Percentiles rank a stretch among this genome's conserved stretches.
phyloP scores from a whole-genome alignment of 2,888 invertebrate genomes.

The Lithophane socia region DNA sequence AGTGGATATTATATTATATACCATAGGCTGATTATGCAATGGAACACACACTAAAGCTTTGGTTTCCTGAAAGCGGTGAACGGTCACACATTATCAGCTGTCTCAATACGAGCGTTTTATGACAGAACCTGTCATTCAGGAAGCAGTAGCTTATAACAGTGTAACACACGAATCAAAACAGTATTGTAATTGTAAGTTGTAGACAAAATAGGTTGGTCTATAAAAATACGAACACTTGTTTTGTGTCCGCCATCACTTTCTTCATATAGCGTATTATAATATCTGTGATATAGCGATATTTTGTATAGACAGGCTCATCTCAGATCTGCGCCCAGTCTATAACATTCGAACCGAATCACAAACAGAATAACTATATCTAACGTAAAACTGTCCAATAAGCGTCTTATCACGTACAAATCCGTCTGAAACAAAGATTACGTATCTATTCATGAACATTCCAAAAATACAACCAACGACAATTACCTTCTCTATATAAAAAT shows the following conservation, averaged over 20 bases:
- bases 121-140: too few relatives aligned
- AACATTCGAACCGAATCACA: neutral
- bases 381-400: neutral
- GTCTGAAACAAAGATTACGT: slow-evolving; percentile 22
- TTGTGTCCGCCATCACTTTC: neutral
- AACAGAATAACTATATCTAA: neutral
- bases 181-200: neutral
- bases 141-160: neutral
- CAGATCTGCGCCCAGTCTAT: neutral
- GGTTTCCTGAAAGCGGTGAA: too few relatives aligned
- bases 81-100: too few relatives aligned
- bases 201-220: neutral
- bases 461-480: slow-evolving; percentile 20
- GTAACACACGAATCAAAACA: neutral
- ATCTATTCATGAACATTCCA: slow-evolving; percentile 33
- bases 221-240: neutral
- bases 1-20: too few relatives aligned
- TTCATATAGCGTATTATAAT: too few relatives aligned
- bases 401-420: neutral
- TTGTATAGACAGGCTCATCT: neutral
- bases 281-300: too few relatives aligned
- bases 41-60: too few relatives aligned
- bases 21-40: too few relatives aligned
- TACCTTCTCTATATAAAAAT: slow-evolving; percentile 19
- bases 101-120: too few relatives aligned